phyloP scores from a whole-genome alignment of 1,140 invertebrate species.

The Trypoxylus dichotomus region DNA sequence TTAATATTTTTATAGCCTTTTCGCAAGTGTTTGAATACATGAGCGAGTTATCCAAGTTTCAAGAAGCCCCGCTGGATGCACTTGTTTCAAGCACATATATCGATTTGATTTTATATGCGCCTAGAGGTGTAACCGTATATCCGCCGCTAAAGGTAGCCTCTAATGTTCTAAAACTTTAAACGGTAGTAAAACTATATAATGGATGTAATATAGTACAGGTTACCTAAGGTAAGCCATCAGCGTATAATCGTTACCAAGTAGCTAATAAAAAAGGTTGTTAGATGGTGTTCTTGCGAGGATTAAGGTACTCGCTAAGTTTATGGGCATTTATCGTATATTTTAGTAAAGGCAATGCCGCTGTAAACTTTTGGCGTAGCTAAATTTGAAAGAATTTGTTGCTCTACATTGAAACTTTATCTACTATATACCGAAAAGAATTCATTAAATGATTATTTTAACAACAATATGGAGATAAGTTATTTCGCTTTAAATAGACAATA shows the following conservation, averaged over 20 bases:
- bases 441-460: too few species aligned
- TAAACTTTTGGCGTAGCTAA: too few species aligned
- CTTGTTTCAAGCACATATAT: neutral
- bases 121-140: neutral
- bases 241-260: neutral
- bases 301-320: too few species aligned
- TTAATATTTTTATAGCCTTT: neutral
- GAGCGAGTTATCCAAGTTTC: neutral
- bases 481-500: too few species aligned
- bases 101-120: neutral
- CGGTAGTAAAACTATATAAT: neutral
- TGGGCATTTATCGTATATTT: too few species aligned
- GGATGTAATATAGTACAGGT: neutral
- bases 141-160: neutral
- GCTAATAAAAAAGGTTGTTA: too few species aligned
- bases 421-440: too few species aligned
- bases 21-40: neutral
- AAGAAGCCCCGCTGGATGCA: neutral
- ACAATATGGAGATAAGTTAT: too few species aligned
- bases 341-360: too few species aligned
- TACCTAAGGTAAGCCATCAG: neutral
- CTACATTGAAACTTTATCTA: too few species aligned
- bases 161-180: constrained; percentile 9
- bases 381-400: too few species aligned
- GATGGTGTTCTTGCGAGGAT: too few species aligned